Evolutionary conservation across 2,888 invertebrate genomes (phyloP), one percentile per base, ranked within the genome.

Genomic region (Calephelis perditalis): DNA sequence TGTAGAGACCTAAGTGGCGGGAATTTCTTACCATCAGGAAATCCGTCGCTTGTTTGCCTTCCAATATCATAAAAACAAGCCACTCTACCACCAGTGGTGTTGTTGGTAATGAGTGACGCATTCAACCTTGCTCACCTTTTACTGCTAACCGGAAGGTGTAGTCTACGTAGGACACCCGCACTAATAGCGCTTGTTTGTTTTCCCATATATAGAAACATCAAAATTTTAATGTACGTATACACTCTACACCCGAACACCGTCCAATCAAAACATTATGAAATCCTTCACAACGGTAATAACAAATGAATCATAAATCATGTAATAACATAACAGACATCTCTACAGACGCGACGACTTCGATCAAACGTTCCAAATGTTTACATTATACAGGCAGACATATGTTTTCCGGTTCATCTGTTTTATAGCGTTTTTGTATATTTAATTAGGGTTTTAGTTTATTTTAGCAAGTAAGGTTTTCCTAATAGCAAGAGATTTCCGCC

Each of bases 351-450:
- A 54, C 35, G 11, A 36, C 54, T 54, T 54, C 36, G 7, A 54
- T 54, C 54, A 54, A 36, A 54, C 54, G 54, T 54, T 54, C 26
- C 52, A 26, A 15, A 52, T 52, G 54, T 54, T 54, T 54, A 54
- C 54, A 9, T 63, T 62, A 54, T n/a, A 47, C 58, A 59, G 37
- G 7, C 55, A 56, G 57, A 64, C 59, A 52, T 59, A 59, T 61
- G 64, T 46, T 64, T 58, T 58, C 54, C 45, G 56, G 56, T 61
- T 7, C 7, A 56, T 60, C 59, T 60, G 49, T 58, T 52, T 40
- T 52, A 52, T 55, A 64, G 58, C 11, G 52, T 54, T 54, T 54
- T 54, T 54, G 52, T 54, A 54, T 54, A 54, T 47, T 52, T 52
- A 5, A 52, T 26, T 26, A 9, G 12, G 8, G 7, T 11, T 40